A percentile compares a stretch with the other conserved stretches of the same genome.
Evolutionary conservation across 92 coral and sea anemone genomes (phyloP).

Genomic region (Porites divaricata): DNA sequence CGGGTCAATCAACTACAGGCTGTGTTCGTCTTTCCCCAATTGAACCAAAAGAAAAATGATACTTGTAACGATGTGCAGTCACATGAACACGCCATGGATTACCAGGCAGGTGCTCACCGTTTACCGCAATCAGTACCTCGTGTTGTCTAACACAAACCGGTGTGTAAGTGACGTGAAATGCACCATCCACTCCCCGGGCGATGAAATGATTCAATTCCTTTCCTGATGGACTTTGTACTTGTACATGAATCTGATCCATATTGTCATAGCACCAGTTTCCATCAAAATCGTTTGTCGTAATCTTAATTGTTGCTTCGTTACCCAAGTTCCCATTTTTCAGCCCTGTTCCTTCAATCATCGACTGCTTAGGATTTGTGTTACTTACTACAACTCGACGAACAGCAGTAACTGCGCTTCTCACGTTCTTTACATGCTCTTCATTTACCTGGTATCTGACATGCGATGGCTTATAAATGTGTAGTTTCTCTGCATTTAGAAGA

Average conservation of each 20-base stretch:
- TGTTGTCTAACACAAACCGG: slow-evolving; percentile 31
- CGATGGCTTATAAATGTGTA: slow-evolving; percentile 2
- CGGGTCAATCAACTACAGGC: not conserved
- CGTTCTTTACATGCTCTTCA: not conserved
- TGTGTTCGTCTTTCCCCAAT: not conserved
- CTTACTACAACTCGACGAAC: slow-evolving; percentile 51
- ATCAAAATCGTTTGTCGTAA: slow-evolving; percentile 39
- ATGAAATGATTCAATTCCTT: not conserved
- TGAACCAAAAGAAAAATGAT: not conserved
- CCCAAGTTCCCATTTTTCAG: slow-evolving; percentile 34
- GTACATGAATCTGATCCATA: slow-evolving; percentile 43
- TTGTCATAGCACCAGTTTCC: slow-evolving; percentile 61
- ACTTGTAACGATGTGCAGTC: slow-evolving; percentile 16
- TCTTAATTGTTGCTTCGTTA: slow-evolving; percentile 21
- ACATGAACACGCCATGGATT: slow-evolving; percentile 51
- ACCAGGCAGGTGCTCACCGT: slow-evolving; percentile 33
- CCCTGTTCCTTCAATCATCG: slow-evolving; percentile 51
- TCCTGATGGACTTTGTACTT: slow-evolving; percentile 28
- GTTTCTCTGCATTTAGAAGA: not conserved
- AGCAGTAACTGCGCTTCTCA: not conserved
- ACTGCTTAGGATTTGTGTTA: slow-evolving; percentile 41
- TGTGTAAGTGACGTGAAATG: not conserved
- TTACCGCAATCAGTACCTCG: slow-evolving; percentile 38
- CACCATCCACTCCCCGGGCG: no score
- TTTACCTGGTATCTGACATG: not conserved